phyloP scores from a whole-genome alignment of 1,140 invertebrate species.

The Pentalonia nigronervosa region DNA sequence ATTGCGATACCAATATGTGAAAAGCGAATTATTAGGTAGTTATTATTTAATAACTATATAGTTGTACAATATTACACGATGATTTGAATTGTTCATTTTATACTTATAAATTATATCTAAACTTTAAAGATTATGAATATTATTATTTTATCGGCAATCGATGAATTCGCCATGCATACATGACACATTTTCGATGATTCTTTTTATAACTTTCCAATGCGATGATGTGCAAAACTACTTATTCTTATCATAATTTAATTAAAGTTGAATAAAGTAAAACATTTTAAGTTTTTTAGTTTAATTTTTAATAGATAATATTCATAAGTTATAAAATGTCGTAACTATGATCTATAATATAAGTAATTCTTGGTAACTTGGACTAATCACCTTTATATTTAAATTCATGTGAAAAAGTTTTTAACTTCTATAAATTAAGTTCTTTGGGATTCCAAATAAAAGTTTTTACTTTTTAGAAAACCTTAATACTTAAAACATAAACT shows the following conservation, averaged over 20 bases:
- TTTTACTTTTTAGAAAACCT: neutral
- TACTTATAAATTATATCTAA: neutral
- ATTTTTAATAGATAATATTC: neutral
- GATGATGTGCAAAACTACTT: neutral
- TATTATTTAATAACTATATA: neutral
- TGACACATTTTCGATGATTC: no score
- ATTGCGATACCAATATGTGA: neutral
- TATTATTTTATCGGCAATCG: neutral
- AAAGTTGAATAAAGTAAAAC: neutral
- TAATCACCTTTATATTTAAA: neutral
- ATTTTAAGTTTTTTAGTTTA: neutral
- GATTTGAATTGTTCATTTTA: neutral
- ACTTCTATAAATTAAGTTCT: neutral
- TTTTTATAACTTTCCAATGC: neutral
- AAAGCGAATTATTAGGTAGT: neutral
- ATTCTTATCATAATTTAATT: neutral
- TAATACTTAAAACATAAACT: neutral
- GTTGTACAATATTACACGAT: neutral
- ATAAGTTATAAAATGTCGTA: conserved; percentile 1
- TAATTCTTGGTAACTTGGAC: neutral
- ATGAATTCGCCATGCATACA: neutral
- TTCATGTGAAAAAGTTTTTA: neutral
- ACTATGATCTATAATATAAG: neutral
- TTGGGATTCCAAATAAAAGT: neutral
- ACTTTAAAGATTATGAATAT: neutral